Percentiles rank a stretch among this genome's conserved stretches.
Evolutionary conservation across 2,113 vertebrate genomes (phyloP).

Genomic region (human): DNA sequence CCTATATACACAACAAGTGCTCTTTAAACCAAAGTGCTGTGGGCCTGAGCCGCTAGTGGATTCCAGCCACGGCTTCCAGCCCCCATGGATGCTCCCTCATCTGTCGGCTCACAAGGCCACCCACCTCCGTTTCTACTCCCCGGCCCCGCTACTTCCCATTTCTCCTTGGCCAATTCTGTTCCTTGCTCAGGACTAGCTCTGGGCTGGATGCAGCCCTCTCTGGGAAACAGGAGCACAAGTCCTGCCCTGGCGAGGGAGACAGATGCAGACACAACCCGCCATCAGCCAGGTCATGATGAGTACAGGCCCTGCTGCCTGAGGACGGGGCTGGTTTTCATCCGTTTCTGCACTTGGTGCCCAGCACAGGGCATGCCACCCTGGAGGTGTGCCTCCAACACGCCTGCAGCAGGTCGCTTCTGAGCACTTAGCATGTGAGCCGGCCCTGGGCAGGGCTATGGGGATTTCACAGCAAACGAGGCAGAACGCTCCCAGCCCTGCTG

Average conservation of each 20-base stretch:
- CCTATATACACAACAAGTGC: accelerated
- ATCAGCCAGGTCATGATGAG: neutral
- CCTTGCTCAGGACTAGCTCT: neutral
- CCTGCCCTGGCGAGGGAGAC: neutral
- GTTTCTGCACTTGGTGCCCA: neutral
- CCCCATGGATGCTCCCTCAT: accelerated
- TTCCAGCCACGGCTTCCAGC: neutral
- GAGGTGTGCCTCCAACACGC: neutral
- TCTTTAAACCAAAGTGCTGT: neutral
- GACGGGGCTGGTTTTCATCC: neutral
- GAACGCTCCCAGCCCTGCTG: neutral
- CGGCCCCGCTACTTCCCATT: accelerated
- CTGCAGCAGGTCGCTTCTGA: neutral
- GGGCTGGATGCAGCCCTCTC: neutral
- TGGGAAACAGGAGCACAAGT: neutral
- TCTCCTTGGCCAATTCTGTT: neutral
- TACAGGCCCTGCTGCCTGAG: neutral
- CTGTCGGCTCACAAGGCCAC: too few relatives aligned
- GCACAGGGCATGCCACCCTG: neutral
- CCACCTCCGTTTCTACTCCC: neutral
- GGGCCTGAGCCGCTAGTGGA: neutral
- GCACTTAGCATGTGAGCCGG: neutral
- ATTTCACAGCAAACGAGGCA: neutral
- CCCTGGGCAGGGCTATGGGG: neutral
- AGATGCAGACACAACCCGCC: neutral